phyloP scores from a whole-genome alignment of 2,888 invertebrate genomes.

The Molanna angustata region DNA sequence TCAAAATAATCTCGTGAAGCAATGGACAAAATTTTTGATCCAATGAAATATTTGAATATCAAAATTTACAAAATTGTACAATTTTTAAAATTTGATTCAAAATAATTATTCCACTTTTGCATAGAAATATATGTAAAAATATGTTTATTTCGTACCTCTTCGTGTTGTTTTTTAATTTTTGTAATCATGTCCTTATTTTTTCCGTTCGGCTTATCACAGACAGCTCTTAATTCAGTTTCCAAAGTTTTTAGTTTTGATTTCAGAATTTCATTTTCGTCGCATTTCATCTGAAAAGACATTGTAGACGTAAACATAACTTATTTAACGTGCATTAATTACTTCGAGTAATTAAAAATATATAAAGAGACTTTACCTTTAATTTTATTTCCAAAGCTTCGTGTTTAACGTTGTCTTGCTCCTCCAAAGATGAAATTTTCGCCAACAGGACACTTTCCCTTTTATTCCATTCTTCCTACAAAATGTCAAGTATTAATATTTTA shows the following conservation, averaged over 20 bases:
- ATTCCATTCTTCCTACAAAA: conserved; percentile 44
- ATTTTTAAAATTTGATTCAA: too few species aligned
- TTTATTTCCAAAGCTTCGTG: conserved; percentile 42
- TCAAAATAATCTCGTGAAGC: too few species aligned
- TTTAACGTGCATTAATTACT: background rate
- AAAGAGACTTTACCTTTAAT: conserved; percentile 41
- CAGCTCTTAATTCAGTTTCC: conserved; percentile 51
- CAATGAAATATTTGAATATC: too few species aligned
- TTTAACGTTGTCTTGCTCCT: conserved; percentile 39
- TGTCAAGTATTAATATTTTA: too few species aligned
- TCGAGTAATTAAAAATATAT: background rate
- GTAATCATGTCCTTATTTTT: conserved; percentile 54
- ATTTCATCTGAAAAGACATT: conserved; percentile 44
- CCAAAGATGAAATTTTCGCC: conserved; percentile 47
- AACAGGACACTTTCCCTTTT: conserved; percentile 46
- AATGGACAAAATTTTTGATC: too few species aligned
- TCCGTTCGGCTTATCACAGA: conserved; percentile 47
- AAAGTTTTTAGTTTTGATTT: conserved; percentile 50
- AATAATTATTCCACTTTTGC: too few species aligned
- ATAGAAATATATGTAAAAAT: too few species aligned
- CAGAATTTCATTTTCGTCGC: conserved; percentile 53
- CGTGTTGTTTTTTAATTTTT: conserved; percentile 52
- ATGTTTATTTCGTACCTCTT: conserved; percentile 47
- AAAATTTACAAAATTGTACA: too few species aligned
- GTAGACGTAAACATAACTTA: background rate